Base-by-base conservation (phyloP, 2,113 vertebrate species). In the Dolichotis patagonum region DNA sequence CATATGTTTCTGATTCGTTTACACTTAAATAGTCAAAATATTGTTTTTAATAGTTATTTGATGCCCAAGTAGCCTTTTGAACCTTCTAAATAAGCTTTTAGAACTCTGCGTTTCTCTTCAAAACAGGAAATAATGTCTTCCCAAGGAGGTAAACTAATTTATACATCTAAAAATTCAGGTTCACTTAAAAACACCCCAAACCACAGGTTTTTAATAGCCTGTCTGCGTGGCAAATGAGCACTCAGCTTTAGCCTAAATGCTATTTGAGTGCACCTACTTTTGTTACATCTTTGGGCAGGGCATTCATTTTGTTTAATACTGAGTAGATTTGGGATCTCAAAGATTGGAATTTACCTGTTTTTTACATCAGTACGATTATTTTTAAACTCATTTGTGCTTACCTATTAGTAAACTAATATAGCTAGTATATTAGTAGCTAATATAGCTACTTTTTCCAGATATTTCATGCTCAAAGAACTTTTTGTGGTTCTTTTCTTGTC, bases 1-100 rank as follows among this genome's bases (percentile, higher is more conserved):
- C 97, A 98, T 97, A 97, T 98, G 98, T 97, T 98, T 98, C 97
- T 96, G 96, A 97, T 98, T 98, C 94, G 88, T 98, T 98, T 98
- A 98, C 97, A 98, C 98, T 98, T 98, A 98, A 97, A 98, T 98
- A 97, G 97, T 98, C 97, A 98, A 98, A 98, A 98, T 98, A 98
- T 98, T 98, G 96, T 98, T 98, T 98, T 97, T 98, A 98, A 98
- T 98, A 98, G 97, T 96, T 96, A 98, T 94, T 97, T 98, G 97
- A 98, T 97, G 97, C 96, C 90, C 94, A 97, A 96, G 88, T 97
- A 97, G 96, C 95, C 96, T 97, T 98, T 97, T 98, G 96, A 98
- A 98, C 96, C 97, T 97, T 96, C 96, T 81, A 94, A 98, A 88
- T 97, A 96, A 63, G 88, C 78, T 97, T 98, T 97, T 97, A 97